Percentiles rank a stretch among this genome's conserved stretches.
Evolutionary conservation across 2,888 invertebrate genomes (phyloP).

Genomic region (Drosophila rellima): DNA sequence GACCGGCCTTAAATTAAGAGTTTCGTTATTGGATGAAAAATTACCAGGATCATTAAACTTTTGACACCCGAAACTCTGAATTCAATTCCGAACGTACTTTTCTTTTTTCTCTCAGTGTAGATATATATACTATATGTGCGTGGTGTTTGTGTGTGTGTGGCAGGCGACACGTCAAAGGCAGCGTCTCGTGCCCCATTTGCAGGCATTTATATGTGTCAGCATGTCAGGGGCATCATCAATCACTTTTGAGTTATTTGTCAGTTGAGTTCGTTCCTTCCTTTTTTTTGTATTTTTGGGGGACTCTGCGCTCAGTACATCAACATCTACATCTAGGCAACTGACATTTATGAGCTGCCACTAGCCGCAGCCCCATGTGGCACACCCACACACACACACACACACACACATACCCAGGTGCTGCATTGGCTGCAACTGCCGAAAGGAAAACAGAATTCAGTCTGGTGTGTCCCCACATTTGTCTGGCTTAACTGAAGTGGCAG

Average conservation of each 20-base stretch:
- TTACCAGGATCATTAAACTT: too few relatives aligned
- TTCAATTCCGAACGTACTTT: too few relatives aligned
- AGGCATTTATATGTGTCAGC: slow-evolving; percentile 79
- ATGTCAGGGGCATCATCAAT: slow-evolving; percentile 75
- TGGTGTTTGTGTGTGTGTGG: slow-evolving; percentile 3
- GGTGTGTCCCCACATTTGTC: slow-evolving; percentile 56
- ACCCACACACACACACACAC: slow-evolving; percentile 8
- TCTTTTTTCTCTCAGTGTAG: background rate
- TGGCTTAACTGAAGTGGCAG: slow-evolving; percentile 60
- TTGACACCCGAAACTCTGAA: too few relatives aligned
- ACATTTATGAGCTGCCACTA: slow-evolving; percentile 74
- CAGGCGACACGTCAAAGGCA: slow-evolving; percentile 66
- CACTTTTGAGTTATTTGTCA: slow-evolving; percentile 79
- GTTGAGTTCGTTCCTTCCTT: slow-evolving; percentile 43
- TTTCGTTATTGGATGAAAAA: too few relatives aligned
- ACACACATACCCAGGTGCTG: slow-evolving; percentile 17
- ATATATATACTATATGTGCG: background rate
- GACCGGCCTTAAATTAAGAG: too few relatives aligned
- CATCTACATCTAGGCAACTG: slow-evolving; percentile 45
- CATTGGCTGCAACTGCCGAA: slow-evolving; percentile 16
- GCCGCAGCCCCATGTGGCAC: slow-evolving; percentile 44
- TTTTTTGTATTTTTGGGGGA: background rate
- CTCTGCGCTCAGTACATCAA: slow-evolving; percentile 26
- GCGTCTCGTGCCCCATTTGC: slow-evolving; percentile 71
- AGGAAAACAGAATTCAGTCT: background rate